Base-by-base conservation (phyloP, 1,140 invertebrate species). In the Neodiprion virginianus region DNA sequence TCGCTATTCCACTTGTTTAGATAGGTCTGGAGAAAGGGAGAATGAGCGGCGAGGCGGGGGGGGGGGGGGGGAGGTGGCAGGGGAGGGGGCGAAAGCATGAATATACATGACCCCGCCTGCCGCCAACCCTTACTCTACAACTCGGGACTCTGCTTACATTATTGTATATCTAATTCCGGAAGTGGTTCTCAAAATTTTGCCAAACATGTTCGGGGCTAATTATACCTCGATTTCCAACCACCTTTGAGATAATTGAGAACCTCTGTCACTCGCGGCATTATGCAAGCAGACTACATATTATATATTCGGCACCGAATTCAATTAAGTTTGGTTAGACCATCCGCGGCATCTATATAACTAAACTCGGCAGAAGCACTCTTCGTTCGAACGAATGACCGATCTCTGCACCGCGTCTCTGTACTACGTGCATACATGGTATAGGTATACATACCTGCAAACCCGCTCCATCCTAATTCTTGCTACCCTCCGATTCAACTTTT, bases 241-340 rank as follows among this genome's bases (percentile, higher is more conserved):
- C n/a, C 28, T 53, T 53, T 72, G 76, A 72, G 74, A 78, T 79
- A 74, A 74, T 76, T 73, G 83, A 84, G 83, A 85, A 84, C 82
- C 83, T 78, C 83, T 84, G 83, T 67, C 75, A 72, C 76, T 74
- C 83, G 82, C 85, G 86, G 87, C 85, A 88, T 88, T 88, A 88
- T 87, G 87, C 87, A 88, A 85, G 84, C 87, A 88, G 87, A 88
- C 87, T 88, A 88, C 87, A 88, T 89, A 88, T 88, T 89, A 89
- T 88, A 89, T 85, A 89, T 88, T 89, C 87, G 87, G 87, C 87
- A 86, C 83, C 83, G 84, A 86, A 89, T 89, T 89, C 87, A 88
- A 89, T 89, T 88, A 89, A 88, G 87, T 88, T 88, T 83, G 84
- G 86, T 88, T 86, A 83, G 86, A 87, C 86, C 84, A 82, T 82